Evolutionary conservation across 2,113 vertebrate genomes (phyloP), one percentile per base, ranked within the genome.

Genomic region (Ciconia maguari): DNA sequence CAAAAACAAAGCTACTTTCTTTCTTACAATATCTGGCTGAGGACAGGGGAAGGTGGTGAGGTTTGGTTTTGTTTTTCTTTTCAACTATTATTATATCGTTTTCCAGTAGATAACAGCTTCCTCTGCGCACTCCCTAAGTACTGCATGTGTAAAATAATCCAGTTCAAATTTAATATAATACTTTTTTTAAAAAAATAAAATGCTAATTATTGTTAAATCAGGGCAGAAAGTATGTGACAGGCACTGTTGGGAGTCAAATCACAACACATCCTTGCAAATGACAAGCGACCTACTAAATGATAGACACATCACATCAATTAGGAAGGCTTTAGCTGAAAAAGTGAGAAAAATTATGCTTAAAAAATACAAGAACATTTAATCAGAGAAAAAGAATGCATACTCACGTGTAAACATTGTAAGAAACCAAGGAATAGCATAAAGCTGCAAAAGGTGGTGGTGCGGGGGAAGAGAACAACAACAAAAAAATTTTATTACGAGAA

Each of bases 331-430:
- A 77, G 7, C 20, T 78, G 32, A 64, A 83, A 61, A 66, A 42
- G 7, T 42, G 64, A 89, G 44, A 79, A 75, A 90, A 92, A 64
- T 3, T 48, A 61, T 10, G 17, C 44, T 83, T 84, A 87, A 52
- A 48, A 79, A 89, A 65, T 16, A 21, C 0, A 78, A 54, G 21
- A 85, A 70, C 32, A 76, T 46, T 70, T 76, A 88, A 86, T 32
- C 24, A 86, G 66, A 38, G 66, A n/a, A 72, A 25, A 61, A 77
- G 83, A 52, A 69, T 29, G 32, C 15, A 88, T 98, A 99, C 99
- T 99, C 97, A 99, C 99, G 99, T 96, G 99, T 99, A 97, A 99
- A 99, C 99, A 99, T 99, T 24, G 99, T 99, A 70, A 99, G 99
- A 98, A 99, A 99, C 99, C 99, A 99, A 38, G 99, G 99, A 95